Conservation (phyloP, 1,140 invertebrate species). For the Chelonus insularis region DNA sequence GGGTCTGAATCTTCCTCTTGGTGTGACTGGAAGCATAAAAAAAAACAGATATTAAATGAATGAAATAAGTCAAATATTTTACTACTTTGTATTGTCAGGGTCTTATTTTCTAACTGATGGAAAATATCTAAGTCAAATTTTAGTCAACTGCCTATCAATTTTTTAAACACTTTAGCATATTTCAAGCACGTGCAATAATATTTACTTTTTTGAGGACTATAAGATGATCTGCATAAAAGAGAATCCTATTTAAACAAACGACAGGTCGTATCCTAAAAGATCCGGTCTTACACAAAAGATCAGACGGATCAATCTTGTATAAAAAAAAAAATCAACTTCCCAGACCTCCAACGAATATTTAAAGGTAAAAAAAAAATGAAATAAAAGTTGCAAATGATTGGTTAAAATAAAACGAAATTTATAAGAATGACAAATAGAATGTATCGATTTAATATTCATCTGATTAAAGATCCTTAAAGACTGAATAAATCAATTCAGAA, state of each 20-base stretch:
- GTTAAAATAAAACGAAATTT: conserved; percentile 13
- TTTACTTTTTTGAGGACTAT: conserved; percentile 37
- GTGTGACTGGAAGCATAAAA: conserved; percentile 61
- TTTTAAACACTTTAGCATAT: conserved; percentile 29
- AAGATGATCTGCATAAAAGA: conserved; percentile 7
- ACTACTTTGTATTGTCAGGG: too few relatives aligned
- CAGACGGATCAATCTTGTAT: conserved; percentile 10
- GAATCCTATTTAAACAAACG: conserved; percentile 26
- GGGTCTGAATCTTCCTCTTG: conserved; percentile 65
- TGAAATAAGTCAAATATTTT: too few relatives aligned
- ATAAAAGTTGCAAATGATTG: not conserved
- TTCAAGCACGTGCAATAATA: conserved; percentile 54
- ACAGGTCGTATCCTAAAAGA: not conserved
- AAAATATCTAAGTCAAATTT: too few relatives aligned
- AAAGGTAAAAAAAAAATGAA: conserved; percentile 13
- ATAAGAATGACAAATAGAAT: conserved; percentile 31
- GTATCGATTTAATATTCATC: conserved; percentile 15
- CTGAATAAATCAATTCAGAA: conserved; percentile 40
- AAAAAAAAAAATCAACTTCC: conserved; percentile 15
- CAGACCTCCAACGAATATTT: conserved; percentile 16
- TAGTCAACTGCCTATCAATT: conserved; percentile 5
- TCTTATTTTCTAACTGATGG: too few relatives aligned
- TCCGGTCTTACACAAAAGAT: conserved; percentile 19
- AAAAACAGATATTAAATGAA: too few relatives aligned
- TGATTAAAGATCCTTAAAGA: conserved; percentile 28